Percentiles rank a stretch among this genome's conserved stretches.
phyloP scores from a whole-genome alignment of 2,888 invertebrate species.

The Epirrhoe tristata region DNA sequence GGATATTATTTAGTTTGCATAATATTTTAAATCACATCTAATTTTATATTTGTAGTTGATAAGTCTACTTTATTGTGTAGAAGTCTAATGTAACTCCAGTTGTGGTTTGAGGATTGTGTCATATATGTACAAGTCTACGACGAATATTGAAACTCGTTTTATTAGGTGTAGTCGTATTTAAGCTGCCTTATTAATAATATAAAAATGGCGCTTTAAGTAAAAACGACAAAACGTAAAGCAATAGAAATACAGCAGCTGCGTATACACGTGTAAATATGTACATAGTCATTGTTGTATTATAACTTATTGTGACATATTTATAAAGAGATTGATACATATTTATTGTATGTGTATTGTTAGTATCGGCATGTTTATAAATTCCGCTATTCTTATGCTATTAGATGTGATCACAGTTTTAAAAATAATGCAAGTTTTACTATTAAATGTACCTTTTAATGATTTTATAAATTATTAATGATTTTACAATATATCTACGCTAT shows the following conservation, averaged over 20 bases:
- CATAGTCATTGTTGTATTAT: slow-evolving; percentile 19
- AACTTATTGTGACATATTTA: slow-evolving; percentile 17
- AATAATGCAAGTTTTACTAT: background rate
- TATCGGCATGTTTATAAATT: slow-evolving; percentile 2
- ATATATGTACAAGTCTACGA: background rate
- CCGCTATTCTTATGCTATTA: slow-evolving; percentile 9
- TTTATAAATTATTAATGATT: slow-evolving; percentile 4
- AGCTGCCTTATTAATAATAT: background rate
- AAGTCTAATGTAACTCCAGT: background rate
- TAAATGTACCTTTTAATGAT: background rate
- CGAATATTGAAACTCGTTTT: background rate
- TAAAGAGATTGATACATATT: slow-evolving; percentile 3
- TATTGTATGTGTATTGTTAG: slow-evolving; percentile 14
- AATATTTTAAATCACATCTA: slow-evolving; percentile 21
- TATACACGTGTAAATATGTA: slow-evolving; percentile 30
- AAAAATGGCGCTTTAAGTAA: background rate
- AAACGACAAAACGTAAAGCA: background rate
- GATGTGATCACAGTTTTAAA: slow-evolving; percentile 7
- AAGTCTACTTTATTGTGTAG: background rate
- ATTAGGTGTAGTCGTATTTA: background rate
- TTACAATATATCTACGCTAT: slow-evolving; percentile 13
- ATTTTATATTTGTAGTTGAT: slow-evolving; percentile 14
- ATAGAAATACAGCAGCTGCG: background rate
- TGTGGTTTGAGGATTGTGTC: background rate
- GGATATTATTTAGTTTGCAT: slow-evolving; percentile 12